A percentile compares a stretch with the other conserved stretches of the same genome.
Conservation (phyloP, 2,113 vertebrate genomes). For the Lonchura striata region DNA sequence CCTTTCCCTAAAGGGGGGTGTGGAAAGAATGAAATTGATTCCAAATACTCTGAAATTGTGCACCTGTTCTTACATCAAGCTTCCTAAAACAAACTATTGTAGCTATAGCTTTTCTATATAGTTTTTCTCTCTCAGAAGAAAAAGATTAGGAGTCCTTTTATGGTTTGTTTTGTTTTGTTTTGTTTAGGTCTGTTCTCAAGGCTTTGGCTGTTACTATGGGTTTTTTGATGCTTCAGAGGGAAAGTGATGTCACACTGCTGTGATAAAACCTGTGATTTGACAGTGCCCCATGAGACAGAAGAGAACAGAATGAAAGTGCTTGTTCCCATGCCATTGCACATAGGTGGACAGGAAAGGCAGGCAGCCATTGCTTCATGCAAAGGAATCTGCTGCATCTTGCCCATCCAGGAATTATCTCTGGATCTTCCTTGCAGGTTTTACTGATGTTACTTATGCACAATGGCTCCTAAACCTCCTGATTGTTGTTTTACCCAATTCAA, state of each 20-base stretch:
- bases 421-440: not conserved
- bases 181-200: not conserved
- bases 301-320: not conserved
- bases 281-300: not conserved
- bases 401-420: not conserved
- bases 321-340: not conserved
- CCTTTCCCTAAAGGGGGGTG: rapidly evolving
- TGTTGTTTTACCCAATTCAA: not conserved
- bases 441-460: not conserved
- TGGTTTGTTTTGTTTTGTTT: not conserved
- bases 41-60: not conserved
- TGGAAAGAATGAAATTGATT: not conserved
- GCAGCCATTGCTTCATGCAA: not conserved
- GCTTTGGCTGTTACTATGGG: not conserved
- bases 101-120: not conserved
- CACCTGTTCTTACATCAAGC: not conserved
- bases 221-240: not conserved
- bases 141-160: not conserved
- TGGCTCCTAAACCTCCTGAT: not conserved
- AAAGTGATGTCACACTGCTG: not conserved
- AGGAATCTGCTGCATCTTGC: not conserved
- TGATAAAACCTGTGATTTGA: not conserved
- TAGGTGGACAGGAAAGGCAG: not conserved
- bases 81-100: not conserved
- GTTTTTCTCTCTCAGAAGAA: not conserved